These are phyloP conservation scores for Malthinus seriepunctatus DNA, from an alignment of 2,888 invertebrate species.

Conservation along the genomic window DNA sequence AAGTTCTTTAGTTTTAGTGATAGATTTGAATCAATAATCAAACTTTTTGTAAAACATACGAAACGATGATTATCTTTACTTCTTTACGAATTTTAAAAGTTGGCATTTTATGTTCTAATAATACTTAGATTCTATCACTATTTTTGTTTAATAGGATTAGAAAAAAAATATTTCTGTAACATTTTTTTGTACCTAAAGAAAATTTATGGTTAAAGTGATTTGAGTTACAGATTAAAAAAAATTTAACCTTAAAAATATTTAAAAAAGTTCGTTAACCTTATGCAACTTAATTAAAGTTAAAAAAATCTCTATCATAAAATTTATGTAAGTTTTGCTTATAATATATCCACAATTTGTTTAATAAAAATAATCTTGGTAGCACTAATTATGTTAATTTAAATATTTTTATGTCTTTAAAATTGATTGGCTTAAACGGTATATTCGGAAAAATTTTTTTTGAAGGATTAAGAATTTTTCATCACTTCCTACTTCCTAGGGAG, in stretches of 20 bases:
- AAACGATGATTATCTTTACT: neutral
- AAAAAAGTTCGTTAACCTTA: constrained; percentile 1
- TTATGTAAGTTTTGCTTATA: too few relatives aligned
- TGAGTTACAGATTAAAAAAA: constrained; percentile 2
- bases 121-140: neutral
- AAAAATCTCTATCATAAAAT: too few relatives aligned
- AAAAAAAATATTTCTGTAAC: too few relatives aligned
- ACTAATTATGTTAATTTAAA: too few relatives aligned
- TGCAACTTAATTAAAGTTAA: neutral
- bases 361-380: too few relatives aligned
- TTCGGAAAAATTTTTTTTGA: too few relatives aligned
- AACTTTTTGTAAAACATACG: neutral
- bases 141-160: neutral
- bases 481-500: too few relatives aligned
- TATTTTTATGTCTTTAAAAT: too few relatives aligned
- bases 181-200: neutral
- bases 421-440: too few relatives aligned
- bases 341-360: too few relatives aligned
- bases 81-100: neutral
- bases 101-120: neutral
- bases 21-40: neutral
- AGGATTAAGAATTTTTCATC: too few relatives aligned
- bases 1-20: neutral
- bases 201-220: constrained; percentile 1
- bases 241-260: neutral